These are phyloP conservation scores for Gulo gulo DNA, from an alignment of 2,113 vertebrate genomes.

Conservation along the genomic window DNA sequence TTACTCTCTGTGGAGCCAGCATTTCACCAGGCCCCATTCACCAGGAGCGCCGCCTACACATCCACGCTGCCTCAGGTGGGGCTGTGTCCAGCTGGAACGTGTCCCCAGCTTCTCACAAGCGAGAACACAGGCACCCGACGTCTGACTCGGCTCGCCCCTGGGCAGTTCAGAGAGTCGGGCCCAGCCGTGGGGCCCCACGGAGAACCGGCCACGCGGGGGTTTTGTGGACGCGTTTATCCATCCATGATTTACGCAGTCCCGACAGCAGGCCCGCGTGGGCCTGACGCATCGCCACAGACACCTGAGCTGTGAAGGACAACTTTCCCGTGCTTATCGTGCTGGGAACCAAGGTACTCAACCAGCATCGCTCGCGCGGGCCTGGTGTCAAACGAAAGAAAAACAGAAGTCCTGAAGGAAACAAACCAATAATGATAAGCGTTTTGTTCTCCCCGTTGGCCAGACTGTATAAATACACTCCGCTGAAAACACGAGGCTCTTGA, in stretches of 20 bases:
- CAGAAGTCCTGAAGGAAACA: conserved; percentile 19
- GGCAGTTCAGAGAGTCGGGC: not conserved
- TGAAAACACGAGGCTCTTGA: conserved; percentile 43
- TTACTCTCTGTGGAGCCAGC: not conserved
- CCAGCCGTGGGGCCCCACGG: too few relatives aligned
- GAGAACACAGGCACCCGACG: not conserved
- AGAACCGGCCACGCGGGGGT: not conserved
- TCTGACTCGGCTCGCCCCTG: not conserved
- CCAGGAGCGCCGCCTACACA: not conserved
- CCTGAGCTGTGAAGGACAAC: not conserved
- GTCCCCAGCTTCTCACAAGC: not conserved
- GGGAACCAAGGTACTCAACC: not conserved
- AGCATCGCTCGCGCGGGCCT: not conserved
- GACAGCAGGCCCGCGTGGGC: not conserved
- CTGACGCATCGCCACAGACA: not conserved
- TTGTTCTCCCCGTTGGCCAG: not conserved
- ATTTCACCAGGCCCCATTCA: not conserved
- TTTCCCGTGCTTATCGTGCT: not conserved
- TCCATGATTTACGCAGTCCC: fast-evolving
- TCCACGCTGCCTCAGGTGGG: not conserved
- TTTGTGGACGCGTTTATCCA: not conserved
- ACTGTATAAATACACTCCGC: conserved; percentile 2
- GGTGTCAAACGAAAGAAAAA: not conserved
- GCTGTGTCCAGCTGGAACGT: not conserved
- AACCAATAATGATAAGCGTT: not conserved